Percentiles rank a stretch among this genome's conserved stretches.
Conservation (phyloP, 2,888 invertebrate genomes). For the Acholoe squamosa region DNA sequence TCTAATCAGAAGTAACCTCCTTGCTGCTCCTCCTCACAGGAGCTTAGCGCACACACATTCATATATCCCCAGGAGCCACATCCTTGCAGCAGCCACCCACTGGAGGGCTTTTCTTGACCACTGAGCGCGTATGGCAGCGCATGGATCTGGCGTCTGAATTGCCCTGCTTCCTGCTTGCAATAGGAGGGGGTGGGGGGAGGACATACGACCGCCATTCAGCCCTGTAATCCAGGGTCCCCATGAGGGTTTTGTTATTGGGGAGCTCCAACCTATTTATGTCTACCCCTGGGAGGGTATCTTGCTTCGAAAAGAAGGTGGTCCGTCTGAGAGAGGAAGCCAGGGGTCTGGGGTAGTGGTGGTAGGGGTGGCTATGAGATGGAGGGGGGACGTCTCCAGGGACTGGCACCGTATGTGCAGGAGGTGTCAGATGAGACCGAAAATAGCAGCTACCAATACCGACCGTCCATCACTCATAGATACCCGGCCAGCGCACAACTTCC, state of each 20-base stretch:
- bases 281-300: not conserved
- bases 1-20: too few relatives aligned
- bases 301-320: not conserved
- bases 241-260: not conserved
- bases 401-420: not conserved
- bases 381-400: not conserved
- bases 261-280: not conserved
- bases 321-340: not conserved
- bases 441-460: not conserved
- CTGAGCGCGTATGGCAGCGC: too few relatives aligned
- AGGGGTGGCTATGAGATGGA: not conserved
- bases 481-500: not conserved
- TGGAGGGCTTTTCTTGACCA: too few relatives aligned
- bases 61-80: too few relatives aligned
- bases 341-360: not conserved
- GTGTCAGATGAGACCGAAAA: not conserved
- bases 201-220: slow-evolving; percentile 16
- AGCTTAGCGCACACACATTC: too few relatives aligned
- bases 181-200: not conserved
- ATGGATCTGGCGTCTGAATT: too few relatives aligned
- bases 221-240: slow-evolving; percentile 33
- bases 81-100: too few relatives aligned
- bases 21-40: too few relatives aligned
- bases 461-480: slow-evolving; percentile 29
- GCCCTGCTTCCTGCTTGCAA: too few relatives aligned